These are phyloP conservation scores for Tinea semifulvella DNA, from an alignment of 2,888 invertebrate genomes.

Conservation along the genomic window DNA sequence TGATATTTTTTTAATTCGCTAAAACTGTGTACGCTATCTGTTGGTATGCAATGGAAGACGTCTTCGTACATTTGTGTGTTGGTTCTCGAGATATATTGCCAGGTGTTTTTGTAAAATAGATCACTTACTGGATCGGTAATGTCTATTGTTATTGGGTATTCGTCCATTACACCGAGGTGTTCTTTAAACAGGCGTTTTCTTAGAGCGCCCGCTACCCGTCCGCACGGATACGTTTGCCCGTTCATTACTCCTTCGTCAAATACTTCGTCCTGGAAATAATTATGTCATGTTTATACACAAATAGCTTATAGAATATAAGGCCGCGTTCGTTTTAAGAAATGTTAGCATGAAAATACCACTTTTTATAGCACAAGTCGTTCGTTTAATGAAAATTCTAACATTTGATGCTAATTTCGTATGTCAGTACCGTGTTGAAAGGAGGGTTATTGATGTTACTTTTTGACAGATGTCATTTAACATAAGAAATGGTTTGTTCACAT, in stretches of 20 bases:
- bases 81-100: slow-evolving; percentile 80
- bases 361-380: too few relatives aligned
- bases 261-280: slow-evolving; percentile 76
- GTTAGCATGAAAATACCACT: too few relatives aligned
- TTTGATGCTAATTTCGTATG: too few relatives aligned
- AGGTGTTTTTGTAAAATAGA: slow-evolving; percentile 84
- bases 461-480: too few relatives aligned
- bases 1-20: slow-evolving; percentile 79
- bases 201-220: slow-evolving; percentile 86
- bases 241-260: slow-evolving; percentile 86
- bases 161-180: slow-evolving; percentile 78
- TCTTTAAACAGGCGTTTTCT: slow-evolving; percentile 89
- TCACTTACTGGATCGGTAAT: slow-evolving; percentile 84
- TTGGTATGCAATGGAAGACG: slow-evolving; percentile 91
- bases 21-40: slow-evolving; percentile 81
- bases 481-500: too few relatives aligned
- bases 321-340: too few relatives aligned
- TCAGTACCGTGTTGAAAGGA: too few relatives aligned
- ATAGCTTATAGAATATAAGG: too few relatives aligned
- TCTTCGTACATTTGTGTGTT: slow-evolving; percentile 93
- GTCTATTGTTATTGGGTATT: slow-evolving; percentile 49
- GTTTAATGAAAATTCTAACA: too few relatives aligned
- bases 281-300: too few relatives aligned
- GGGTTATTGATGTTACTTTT: too few relatives aligned
- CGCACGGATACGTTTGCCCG: slow-evolving; percentile 81